Conservation (phyloP, 2,888 invertebrate species). For the Leucoma salicis region DNA sequence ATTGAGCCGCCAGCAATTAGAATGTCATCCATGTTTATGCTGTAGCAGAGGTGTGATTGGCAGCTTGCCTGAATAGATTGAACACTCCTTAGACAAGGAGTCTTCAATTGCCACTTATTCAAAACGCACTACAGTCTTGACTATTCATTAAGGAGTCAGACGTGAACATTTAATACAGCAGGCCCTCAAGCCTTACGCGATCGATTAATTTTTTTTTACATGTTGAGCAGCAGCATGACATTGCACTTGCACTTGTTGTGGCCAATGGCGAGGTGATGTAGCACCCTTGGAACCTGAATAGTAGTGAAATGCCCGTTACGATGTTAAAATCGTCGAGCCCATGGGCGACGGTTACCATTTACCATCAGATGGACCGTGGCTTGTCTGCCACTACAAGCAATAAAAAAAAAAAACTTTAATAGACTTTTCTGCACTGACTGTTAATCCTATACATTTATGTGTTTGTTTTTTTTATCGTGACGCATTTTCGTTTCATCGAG, state of each 20-base stretch:
- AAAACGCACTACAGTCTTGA: neutral
- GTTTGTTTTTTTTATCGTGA: too few species aligned
- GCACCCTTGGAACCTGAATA: slow-evolving; percentile 6
- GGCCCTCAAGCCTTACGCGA: neutral
- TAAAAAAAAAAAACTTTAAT: too few species aligned
- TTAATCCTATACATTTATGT: too few species aligned
- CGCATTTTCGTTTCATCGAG: too few species aligned
- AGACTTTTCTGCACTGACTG: slow-evolving; percentile 4
- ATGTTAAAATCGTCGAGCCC: too few species aligned
- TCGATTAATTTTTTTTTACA: neutral
- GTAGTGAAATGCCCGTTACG: slow-evolving; percentile 14
- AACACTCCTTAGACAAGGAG: neutral
- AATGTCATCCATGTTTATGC: neutral
- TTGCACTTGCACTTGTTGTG: neutral
- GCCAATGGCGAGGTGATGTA: neutral
- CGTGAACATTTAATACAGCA: neutral
- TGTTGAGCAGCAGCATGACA: neutral
- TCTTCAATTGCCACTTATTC: neutral
- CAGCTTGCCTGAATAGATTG: neutral
- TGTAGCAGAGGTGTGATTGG: neutral
- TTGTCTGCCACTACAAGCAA: too few species aligned
- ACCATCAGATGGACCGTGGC: too few species aligned
- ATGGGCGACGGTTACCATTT: too few species aligned
- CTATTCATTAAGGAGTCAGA: neutral
- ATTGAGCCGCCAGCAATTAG: neutral